Conservation (phyloP, 2,797 vertebrate genomes). For the Acanthopagrus latus region DNA sequence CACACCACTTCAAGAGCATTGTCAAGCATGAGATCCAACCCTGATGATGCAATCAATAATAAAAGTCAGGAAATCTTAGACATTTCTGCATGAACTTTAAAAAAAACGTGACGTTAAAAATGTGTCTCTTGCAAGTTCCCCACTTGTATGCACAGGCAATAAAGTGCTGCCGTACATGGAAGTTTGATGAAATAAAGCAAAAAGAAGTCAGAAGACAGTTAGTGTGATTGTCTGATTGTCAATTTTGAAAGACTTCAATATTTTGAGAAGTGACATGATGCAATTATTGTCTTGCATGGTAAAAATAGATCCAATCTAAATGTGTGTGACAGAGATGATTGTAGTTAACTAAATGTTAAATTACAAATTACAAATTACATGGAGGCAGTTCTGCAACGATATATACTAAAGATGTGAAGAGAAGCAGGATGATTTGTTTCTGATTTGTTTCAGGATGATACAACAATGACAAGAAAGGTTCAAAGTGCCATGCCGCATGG, state of each 20-base stretch:
- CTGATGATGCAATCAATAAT: not conserved
- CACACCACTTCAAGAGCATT: not conserved
- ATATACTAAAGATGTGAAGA: constrained; percentile 39
- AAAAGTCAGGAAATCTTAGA: not conserved
- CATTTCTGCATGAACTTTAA: not conserved
- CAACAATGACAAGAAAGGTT: too few species aligned
- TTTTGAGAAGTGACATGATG: not conserved
- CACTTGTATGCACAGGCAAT: too few species aligned
- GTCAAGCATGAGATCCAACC: not conserved
- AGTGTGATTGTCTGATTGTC: constrained; percentile 2
- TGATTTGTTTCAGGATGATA: constrained; percentile 17
- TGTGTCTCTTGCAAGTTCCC: not conserved
- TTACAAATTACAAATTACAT: constrained; percentile 34
- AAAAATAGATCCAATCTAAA: constrained; percentile 26
- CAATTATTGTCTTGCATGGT: not conserved
- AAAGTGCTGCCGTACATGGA: not conserved
- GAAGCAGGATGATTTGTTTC: constrained; percentile 5
- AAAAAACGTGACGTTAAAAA: too few species aligned
- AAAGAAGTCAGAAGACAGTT: not conserved
- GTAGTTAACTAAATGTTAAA: constrained; percentile 35
- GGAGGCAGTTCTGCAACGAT: not conserved
- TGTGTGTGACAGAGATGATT: constrained; percentile 17
- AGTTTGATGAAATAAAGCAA: not conserved
- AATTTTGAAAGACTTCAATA: constrained; percentile 6
- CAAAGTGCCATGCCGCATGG: too few species aligned